These are phyloP conservation scores for Plodia interpunctella DNA, from an alignment of 1,140 invertebrate genomes.

Conservation along the genomic window DNA sequence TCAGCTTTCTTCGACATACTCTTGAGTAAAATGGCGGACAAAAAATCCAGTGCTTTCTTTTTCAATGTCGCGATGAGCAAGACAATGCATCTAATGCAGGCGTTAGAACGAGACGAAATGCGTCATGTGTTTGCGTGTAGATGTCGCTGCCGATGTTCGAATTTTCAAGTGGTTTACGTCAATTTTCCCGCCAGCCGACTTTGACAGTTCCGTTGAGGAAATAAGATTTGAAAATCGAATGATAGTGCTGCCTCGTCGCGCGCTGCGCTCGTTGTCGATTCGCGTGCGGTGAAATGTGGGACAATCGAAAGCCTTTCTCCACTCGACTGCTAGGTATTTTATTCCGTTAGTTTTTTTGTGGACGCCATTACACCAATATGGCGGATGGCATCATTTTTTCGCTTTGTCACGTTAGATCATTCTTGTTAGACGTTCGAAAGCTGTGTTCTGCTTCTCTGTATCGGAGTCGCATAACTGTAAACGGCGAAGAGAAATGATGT, in stretches of 20 bases:
- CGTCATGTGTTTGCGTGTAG: constrained; percentile 55
- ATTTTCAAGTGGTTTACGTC: constrained; percentile 49
- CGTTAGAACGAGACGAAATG: constrained; percentile 44
- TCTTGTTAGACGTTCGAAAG: constrained; percentile 74
- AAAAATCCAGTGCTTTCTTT: constrained; percentile 73
- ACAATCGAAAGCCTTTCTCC: constrained; percentile 77
- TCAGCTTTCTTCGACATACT: constrained; percentile 75
- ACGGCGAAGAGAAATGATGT: constrained; percentile 55
- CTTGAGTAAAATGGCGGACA: constrained; percentile 58
- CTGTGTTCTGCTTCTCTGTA: constrained; percentile 60
- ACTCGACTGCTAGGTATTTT: constrained; percentile 72
- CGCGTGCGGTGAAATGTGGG: constrained; percentile 72
- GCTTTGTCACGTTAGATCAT: constrained; percentile 77
- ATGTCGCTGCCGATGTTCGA: constrained; percentile 33
- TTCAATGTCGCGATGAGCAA: constrained; percentile 64
- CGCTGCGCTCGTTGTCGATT: constrained; percentile 40
- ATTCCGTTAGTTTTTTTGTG: constrained; percentile 76
- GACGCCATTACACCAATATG: constrained; percentile 70
- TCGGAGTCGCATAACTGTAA: constrained; percentile 70
- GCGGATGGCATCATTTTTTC: constrained; percentile 74
- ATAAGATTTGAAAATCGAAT: constrained; percentile 43
- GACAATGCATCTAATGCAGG: constrained; percentile 31
- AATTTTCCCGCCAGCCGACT: constrained; percentile 51
- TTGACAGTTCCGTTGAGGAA: constrained; percentile 43
- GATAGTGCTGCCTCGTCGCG: constrained; percentile 43